Percentiles rank a stretch among this genome's conserved stretches.
These are phyloP conservation scores for Colius striatus DNA, from an alignment of 2,113 vertebrate species.

Conservation along the genomic window DNA sequence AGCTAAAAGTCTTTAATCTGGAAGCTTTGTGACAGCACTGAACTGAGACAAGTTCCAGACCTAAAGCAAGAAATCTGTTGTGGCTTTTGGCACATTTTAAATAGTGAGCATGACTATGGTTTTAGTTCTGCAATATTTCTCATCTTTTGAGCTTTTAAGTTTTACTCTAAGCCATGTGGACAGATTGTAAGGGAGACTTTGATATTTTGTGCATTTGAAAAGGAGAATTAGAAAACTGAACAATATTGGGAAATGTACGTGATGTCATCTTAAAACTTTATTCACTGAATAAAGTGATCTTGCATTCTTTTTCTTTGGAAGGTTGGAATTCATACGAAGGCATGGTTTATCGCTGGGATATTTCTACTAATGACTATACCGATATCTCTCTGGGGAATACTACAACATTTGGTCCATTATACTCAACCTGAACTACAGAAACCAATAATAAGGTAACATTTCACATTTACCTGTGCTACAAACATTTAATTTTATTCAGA, in stretches of 20 bases:
- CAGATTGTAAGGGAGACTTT: neutral
- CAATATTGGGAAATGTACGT: neutral
- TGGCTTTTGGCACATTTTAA: neutral
- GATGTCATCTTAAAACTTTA: neutral
- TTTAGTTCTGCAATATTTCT: neutral
- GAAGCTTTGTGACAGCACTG: neutral
- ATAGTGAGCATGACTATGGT: neutral
- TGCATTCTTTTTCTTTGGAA: conserved; percentile 50
- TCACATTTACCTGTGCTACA: neutral
- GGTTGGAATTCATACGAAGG: conserved; percentile 93
- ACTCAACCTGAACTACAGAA: conserved; percentile 97
- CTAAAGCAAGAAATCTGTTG: neutral
- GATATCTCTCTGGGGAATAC: conserved; percentile 95
- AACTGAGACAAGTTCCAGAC: neutral
- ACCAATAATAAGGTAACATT: conserved; percentile 92
- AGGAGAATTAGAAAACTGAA: neutral
- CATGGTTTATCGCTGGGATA: conserved; percentile 97
- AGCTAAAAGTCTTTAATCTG: neutral
- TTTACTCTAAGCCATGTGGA: neutral
- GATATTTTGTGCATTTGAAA: neutral
- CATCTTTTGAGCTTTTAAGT: neutral
- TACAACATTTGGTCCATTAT: conserved; percentile 97
- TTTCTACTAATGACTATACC: conserved; percentile 97
- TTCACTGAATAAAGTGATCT: neutral
- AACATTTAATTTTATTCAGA: neutral